phyloP scores from a whole-genome alignment of 2,888 invertebrate genomes.

The Agonopterix subpropinquella region DNA sequence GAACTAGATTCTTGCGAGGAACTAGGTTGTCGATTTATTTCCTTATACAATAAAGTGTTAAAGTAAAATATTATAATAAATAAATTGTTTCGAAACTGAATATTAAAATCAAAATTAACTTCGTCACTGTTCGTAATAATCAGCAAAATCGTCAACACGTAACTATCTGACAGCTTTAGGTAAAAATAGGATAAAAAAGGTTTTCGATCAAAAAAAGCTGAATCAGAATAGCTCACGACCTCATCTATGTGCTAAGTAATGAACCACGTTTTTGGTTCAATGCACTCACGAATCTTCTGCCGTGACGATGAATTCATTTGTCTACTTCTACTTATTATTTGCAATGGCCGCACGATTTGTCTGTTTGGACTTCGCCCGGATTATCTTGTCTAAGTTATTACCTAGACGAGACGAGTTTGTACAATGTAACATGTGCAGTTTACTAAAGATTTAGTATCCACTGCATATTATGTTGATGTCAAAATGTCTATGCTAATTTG shows the following conservation, averaged over 20 bases:
- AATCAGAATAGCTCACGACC: conserved; percentile 45
- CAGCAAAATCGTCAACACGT: conserved; percentile 44
- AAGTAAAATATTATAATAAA: too few species aligned
- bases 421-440: neutral
- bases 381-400: conserved; percentile 4
- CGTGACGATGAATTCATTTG: conserved; percentile 57
- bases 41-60: too few species aligned
- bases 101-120: too few species aligned
- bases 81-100: too few species aligned
- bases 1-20: too few species aligned
- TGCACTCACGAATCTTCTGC: conserved; percentile 63
- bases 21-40: too few species aligned
- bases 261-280: conserved; percentile 71
- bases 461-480: neutral
- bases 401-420: neutral
- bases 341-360: conserved; percentile 39
- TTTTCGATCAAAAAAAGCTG: conserved; percentile 52
- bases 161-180: conserved; percentile 33
- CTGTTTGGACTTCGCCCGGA: conserved; percentile 17
- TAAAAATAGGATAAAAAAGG: conserved; percentile 43
- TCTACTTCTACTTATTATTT: conserved; percentile 41
- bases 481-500: conserved; percentile 19
- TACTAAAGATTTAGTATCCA: neutral
- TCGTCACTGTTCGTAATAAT: conserved; percentile 18
- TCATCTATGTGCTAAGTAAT: conserved; percentile 59